Percentiles rank a stretch among this genome's conserved stretches.
Evolutionary conservation across 2,113 vertebrate genomes (phyloP).

Genomic region (Calyptomena viridis): DNA sequence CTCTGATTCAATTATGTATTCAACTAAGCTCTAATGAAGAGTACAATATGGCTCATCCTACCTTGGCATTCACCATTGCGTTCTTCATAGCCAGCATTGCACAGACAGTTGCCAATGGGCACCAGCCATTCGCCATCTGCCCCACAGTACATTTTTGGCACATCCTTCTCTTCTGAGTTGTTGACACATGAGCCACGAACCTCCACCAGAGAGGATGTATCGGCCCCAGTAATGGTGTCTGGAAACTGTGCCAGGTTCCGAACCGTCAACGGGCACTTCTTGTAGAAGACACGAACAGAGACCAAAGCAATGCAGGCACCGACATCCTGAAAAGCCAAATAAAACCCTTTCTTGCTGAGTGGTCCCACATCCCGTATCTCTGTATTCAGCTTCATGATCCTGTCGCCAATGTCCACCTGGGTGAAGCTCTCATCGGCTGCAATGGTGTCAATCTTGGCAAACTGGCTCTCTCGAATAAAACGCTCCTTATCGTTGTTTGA

Average conservation of each 20-base stretch:
- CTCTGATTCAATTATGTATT: constrained; percentile 77
- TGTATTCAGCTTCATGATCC: constrained; percentile 98
- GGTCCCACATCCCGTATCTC: constrained; percentile 93
- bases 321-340: constrained; percentile 97
- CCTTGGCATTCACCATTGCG: constrained; percentile 92
- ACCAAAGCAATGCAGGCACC: constrained; percentile 97
- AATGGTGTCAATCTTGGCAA: constrained; percentile 94
- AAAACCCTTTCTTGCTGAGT: constrained; percentile 90
- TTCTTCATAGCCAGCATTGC: constrained; percentile 94
- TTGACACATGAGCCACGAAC: constrained; percentile 96
- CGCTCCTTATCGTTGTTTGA: constrained; percentile 94
- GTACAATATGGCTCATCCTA: constrained; percentile 73
- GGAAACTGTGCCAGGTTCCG: constrained; percentile 96
- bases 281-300: constrained; percentile 95
- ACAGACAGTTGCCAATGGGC: constrained; percentile 97
- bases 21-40: constrained; percentile 67
- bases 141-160: constrained; percentile 99
- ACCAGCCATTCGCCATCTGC: constrained; percentile 98
- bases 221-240: constrained; percentile 93
- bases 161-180: constrained; percentile 96
- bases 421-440: constrained; percentile 98
- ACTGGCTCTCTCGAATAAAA: constrained; percentile 92
- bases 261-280: constrained; percentile 92
- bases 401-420: constrained; percentile 96
- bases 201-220: constrained; percentile 96